A percentile compares a stretch with the other conserved stretches of the same genome.
These are phyloP conservation scores for Orchesellides sinensis DNA, from an alignment of 2,888 invertebrate species.

Conservation along the genomic window DNA sequence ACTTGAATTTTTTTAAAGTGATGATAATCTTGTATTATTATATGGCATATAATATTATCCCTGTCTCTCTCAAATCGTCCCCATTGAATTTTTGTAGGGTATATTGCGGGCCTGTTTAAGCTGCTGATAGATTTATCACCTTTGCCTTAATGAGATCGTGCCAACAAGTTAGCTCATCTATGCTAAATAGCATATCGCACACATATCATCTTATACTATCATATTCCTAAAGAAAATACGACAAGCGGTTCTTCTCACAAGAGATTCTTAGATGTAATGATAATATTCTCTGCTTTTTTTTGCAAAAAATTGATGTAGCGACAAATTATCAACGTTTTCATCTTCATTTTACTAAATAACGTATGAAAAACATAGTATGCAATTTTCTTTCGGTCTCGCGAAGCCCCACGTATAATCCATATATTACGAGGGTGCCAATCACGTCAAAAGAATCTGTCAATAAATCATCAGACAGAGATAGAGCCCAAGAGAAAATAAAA, in stretches of 20 bases:
- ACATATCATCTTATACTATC: conserved; percentile 3
- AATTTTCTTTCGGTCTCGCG: neutral
- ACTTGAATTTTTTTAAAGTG: no score
- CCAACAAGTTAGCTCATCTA: conserved; percentile 45
- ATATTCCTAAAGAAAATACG: neutral
- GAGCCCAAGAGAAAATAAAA: neutral
- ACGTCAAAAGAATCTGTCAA: no score
- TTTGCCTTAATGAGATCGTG: conserved; percentile 58
- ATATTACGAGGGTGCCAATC: neutral
- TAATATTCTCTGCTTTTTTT: neutral
- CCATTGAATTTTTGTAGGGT: no score
- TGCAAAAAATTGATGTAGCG: conserved; percentile 40
- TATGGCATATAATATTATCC: no score
- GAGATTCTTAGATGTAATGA: neutral
- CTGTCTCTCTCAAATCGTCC: no score
- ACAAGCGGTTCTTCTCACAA: neutral
- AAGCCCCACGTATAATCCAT: conserved; percentile 7
- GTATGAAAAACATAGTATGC: neutral
- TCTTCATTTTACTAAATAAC: conserved; percentile 11
- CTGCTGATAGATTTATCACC: conserved; percentile 57
- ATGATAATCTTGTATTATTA: no score
- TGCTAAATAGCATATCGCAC: conserved; percentile 40
- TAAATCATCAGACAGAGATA: neutral
- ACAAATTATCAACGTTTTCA: conserved; percentile 58
- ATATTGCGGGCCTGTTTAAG: no score